Evolutionary conservation across 1,140 invertebrate species (phyloP).

Genomic region (Diprion similis): DNA sequence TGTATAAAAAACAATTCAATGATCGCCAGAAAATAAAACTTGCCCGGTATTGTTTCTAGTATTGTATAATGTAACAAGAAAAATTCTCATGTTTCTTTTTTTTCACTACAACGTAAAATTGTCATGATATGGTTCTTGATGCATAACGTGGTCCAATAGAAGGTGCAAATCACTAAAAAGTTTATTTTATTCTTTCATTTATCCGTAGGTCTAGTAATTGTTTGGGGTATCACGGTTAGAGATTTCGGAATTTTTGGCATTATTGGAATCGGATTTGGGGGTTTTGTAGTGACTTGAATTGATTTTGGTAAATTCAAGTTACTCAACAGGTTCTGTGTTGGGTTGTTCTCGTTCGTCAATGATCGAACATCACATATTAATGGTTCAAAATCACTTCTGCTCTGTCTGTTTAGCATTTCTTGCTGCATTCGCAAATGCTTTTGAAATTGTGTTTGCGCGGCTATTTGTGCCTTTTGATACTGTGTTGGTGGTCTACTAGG

Average conservation of each 20-base stretch:
- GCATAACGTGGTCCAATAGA: not conserved
- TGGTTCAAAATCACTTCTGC: slow-evolving; percentile 57
- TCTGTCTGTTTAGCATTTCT: slow-evolving; percentile 56
- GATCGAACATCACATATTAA: slow-evolving; percentile 58
- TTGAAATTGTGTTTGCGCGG: slow-evolving; percentile 52
- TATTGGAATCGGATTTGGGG: slow-evolving; percentile 49
- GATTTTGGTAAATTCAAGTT: slow-evolving; percentile 58
- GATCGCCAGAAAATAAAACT: not conserved
- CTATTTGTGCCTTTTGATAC: slow-evolving; percentile 48
- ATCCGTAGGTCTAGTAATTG: slow-evolving; percentile 53
- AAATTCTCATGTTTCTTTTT: not conserved
- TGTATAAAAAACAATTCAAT: not conserved
- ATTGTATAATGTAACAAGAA: not conserved
- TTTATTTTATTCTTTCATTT: slow-evolving; percentile 42
- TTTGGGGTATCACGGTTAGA: slow-evolving; percentile 76
- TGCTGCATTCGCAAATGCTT: slow-evolving; percentile 57
- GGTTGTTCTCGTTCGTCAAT: slow-evolving; percentile 51
- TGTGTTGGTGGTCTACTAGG: slow-evolving; percentile 26
- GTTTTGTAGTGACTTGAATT: slow-evolving; percentile 59
- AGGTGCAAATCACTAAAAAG: not conserved
- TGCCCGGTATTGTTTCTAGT: not conserved
- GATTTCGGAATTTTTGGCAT: slow-evolving; percentile 80
- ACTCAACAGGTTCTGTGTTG: slow-evolving; percentile 55
- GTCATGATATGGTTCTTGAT: not conserved
- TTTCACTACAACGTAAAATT: not conserved